These are phyloP conservation scores for Mesocentrotus franciscanus DNA, from an alignment of 53 echinoderm and acorn worm species.

Conservation along the genomic window DNA sequence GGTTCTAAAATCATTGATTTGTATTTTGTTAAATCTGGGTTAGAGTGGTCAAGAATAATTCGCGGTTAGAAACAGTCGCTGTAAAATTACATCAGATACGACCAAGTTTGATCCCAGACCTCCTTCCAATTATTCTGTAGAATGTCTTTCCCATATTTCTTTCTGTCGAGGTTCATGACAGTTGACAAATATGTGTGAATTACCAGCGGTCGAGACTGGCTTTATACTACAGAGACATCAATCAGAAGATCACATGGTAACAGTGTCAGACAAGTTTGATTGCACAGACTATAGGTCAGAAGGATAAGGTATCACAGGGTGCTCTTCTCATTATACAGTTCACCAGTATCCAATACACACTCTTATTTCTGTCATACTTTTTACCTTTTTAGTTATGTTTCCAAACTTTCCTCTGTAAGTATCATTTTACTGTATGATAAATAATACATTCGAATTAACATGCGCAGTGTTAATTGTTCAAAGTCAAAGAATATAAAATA, in stretches of 20 bases:
- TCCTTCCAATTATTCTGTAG: background rate
- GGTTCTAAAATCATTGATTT: too few species aligned
- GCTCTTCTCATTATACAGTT: background rate
- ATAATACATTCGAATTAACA: background rate
- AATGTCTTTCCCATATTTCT: background rate
- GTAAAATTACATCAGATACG: background rate
- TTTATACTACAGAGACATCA: background rate
- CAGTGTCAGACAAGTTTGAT: background rate
- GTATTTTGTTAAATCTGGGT: too few species aligned
- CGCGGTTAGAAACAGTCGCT: background rate
- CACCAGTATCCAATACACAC: background rate
- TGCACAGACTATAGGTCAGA: background rate
- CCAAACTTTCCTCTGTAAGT: too few species aligned
- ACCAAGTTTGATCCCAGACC: background rate
- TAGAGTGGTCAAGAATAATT: background rate
- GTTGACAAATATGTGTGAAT: background rate
- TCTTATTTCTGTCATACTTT: background rate
- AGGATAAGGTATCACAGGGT: slow-evolving; percentile 4
- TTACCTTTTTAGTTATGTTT: background rate
- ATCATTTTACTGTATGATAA: background rate
- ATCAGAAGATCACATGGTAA: background rate
- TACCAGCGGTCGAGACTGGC: background rate
- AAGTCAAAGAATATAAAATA: too few species aligned
- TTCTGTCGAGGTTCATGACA: background rate
- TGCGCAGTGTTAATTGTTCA: too few species aligned